Evolutionary conservation across 2,888 invertebrate genomes (phyloP).

Genomic region (Itoplectis maculator): DNA sequence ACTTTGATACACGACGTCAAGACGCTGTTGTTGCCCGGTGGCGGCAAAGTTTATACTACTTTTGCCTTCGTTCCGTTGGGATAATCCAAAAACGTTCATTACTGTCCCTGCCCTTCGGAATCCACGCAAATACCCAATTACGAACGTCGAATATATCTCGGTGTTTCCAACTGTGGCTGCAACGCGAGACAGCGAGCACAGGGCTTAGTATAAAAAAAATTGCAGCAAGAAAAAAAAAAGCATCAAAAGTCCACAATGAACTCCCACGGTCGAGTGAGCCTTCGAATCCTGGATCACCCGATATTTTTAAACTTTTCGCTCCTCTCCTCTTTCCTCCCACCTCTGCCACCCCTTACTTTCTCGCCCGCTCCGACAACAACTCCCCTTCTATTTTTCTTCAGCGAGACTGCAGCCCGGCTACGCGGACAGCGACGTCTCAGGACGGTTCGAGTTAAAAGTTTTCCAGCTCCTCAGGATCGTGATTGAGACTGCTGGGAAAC

Average conservation of each 20-base stretch:
- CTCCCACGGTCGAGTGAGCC: constrained; percentile 29
- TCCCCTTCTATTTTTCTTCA: constrained; percentile 64
- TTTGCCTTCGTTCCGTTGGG: constrained; percentile 24
- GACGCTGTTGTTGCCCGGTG: constrained; percentile 7
- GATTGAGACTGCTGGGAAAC: constrained; percentile 7
- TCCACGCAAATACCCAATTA: constrained; percentile 43
- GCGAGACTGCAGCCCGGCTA: constrained; percentile 24
- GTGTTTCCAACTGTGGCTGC: constrained; percentile 3
- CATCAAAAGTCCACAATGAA: constrained; percentile 64
- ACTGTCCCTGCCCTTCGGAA: constrained; percentile 23
- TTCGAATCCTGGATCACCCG: constrained; percentile 55
- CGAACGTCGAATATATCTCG: constrained; percentile 43
- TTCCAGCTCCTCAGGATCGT: constrained; percentile 32
- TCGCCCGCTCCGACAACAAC: constrained; percentile 43
- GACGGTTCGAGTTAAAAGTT: constrained; percentile 49
- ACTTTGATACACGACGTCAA: constrained; percentile 49
- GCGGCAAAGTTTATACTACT: constrained; percentile 39
- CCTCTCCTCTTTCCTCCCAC: not conserved
- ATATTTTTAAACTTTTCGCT: constrained; percentile 64
- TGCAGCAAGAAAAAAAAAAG: constrained; percentile 52
- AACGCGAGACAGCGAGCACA: constrained; percentile 7
- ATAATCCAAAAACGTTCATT: constrained; percentile 61
- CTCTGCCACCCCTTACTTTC: not conserved
- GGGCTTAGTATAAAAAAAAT: constrained; percentile 28
- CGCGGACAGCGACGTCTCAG: constrained; percentile 24